Evolutionary conservation across 1,140 invertebrate genomes (phyloP), one percentile per base, ranked within the genome.

Genomic region (Drosophila parvula): DNA sequence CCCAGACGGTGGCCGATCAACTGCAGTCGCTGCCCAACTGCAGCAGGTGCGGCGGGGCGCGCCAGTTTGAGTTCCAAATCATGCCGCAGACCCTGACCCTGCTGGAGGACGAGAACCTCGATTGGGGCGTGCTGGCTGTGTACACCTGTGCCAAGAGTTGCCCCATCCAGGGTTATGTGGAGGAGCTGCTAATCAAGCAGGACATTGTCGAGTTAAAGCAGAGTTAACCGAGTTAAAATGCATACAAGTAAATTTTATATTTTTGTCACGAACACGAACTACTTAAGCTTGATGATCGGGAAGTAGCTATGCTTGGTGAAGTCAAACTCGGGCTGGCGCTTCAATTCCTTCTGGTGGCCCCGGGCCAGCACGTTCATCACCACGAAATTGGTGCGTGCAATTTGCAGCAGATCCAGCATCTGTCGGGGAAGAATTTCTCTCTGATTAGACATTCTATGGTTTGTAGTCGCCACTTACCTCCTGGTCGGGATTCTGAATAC

Each of bases 41-140:
- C 92, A 92, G 94, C 53, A 90, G 94, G 63, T 99, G 98, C 93
- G 94, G 94, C 62, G 93, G 93, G 16, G 92, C 94, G 67, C 94
- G 98, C 74, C 94, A 95, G 77, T 99, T 98, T 94, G 98, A 99
- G 93, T 98, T 98, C 94, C 97, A 98, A 95, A 94, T 99, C 50
- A 97, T 99, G 96, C 98, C 98, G 2, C 97, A 99, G 92, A 92
- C 98, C 48, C 91, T 99, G 27, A 95, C 95, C 83, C 94, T 95
- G 75, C 92, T 97, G 1, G 93, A 95, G 60, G 94, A 97, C 55
- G 95, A 96, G 16, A 95, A 94, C 75, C 93, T 99, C 34, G 98
- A 99, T 92, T 99, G 97, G 97, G 98, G 98, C 40, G 95, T 97
- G 38, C 89, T 99, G 50, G 94, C 94, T 48, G 92, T 99, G 12